phyloP scores from a whole-genome alignment of 1,140 invertebrate species.

The Telenomus remus region DNA sequence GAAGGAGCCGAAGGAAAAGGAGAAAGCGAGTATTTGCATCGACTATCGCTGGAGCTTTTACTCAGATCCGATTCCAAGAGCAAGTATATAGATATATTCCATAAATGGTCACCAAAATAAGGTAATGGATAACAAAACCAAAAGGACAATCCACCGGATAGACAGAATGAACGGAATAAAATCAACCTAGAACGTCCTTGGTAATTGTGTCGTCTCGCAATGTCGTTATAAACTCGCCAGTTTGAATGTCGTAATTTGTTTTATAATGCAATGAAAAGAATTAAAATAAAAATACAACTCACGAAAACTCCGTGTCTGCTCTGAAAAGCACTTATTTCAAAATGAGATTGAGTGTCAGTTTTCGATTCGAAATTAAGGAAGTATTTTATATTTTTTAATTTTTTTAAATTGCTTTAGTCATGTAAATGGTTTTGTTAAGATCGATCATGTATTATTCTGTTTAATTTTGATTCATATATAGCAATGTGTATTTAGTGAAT shows the following conservation, averaged over 20 bases:
- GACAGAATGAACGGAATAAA: slow-evolving; percentile 24
- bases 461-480: not conserved
- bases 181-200: slow-evolving; percentile 16
- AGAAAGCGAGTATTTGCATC: slow-evolving; percentile 67
- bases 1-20: slow-evolving; percentile 40
- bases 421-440: too few relatives aligned
- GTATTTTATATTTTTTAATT: too few relatives aligned
- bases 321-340: too few relatives aligned
- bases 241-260: too few relatives aligned
- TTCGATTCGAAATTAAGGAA: too few relatives aligned
- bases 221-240: not conserved
- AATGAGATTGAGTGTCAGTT: too few relatives aligned
- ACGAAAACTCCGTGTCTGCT: too few relatives aligned
- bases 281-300: too few relatives aligned
- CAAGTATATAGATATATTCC: slow-evolving; percentile 49
- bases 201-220: slow-evolving; percentile 28
- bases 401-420: too few relatives aligned
- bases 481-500: not conserved
- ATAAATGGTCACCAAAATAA: slow-evolving; percentile 56
- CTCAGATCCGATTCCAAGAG: slow-evolving; percentile 56
- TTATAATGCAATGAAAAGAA: too few relatives aligned
- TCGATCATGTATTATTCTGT: not conserved
- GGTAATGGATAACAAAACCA: slow-evolving; percentile 40
- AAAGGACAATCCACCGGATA: slow-evolving; percentile 16
- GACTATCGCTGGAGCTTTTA: slow-evolving; percentile 64